Evolutionary conservation across 1,140 invertebrate species (phyloP).

Genomic region (Goniozus legneri): DNA sequence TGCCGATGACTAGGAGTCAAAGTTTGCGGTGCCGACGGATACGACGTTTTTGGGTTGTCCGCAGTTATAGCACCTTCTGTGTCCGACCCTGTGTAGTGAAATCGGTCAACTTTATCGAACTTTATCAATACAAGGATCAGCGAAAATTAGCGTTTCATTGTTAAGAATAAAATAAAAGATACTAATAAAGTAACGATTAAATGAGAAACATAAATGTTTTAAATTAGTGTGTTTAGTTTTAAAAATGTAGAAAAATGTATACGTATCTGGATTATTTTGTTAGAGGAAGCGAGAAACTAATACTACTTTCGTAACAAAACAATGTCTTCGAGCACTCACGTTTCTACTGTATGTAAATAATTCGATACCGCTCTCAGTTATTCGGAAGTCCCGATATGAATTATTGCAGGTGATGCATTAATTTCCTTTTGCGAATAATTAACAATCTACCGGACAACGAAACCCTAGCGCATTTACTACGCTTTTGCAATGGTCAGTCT

Average conservation of each 20-base stretch:
- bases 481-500: slow-evolving; percentile 34
- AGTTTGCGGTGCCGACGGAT: slow-evolving; percentile 51
- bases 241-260: no score
- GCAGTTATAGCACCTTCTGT: slow-evolving; percentile 56
- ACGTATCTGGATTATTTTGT: no score
- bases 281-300: no score
- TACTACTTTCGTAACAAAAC: no score
- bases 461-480: slow-evolving; percentile 24
- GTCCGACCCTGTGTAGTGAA: slow-evolving; percentile 60
- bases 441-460: slow-evolving; percentile 38
- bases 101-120: slow-evolving; percentile 55
- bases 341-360: no score
- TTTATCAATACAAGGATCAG: no score
- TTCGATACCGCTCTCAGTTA: slow-evolving; percentile 38
- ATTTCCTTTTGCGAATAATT: slow-evolving; percentile 49
- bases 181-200: no score
- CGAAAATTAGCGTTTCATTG: no score
- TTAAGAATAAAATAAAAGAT: no score
- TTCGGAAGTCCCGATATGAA: slow-evolving; percentile 36
- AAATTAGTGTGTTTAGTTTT: no score
- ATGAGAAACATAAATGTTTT: no score
- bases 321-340: no score
- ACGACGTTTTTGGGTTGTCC: slow-evolving; percentile 52
- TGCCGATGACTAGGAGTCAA: slow-evolving; percentile 59
- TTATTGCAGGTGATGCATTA: slow-evolving; percentile 40